A percentile compares a stretch with the other conserved stretches of the same genome.
Conservation (phyloP, 92 coral and sea anemone species). For the Actinostola sp. region DNA sequence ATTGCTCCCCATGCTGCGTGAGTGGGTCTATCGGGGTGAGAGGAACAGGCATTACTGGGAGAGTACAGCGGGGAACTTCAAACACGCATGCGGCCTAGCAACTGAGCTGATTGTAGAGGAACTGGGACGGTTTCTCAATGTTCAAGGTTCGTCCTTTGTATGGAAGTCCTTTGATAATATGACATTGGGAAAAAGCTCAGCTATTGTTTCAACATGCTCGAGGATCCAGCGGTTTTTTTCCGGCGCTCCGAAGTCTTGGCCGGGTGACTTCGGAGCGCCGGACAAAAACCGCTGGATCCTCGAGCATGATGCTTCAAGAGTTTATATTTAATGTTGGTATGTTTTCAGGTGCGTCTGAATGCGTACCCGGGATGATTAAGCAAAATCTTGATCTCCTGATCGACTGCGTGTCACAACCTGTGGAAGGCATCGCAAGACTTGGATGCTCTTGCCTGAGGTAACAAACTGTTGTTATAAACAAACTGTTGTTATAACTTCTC, state of each 20-base stretch:
- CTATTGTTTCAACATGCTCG: no score
- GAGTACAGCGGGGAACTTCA: conserved; percentile 96
- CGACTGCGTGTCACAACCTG: conserved; percentile 92
- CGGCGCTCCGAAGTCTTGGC: no score
- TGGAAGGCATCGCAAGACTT: conserved; percentile 95
- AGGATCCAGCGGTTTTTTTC: no score
- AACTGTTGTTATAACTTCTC: background rate
- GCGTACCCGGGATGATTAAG: conserved; percentile 93
- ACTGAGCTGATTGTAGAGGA: conserved; percentile 95
- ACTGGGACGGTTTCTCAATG: conserved; percentile 87
- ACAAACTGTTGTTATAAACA: background rate
- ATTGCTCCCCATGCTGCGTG: conserved; percentile 91
- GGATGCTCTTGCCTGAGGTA: conserved; percentile 98
- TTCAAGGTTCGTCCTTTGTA: conserved; percentile 90
- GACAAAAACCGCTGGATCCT: no score
- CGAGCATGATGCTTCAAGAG: no score
- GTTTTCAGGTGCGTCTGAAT: conserved; percentile 87
- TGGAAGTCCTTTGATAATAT: no score
- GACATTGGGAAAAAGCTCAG: no score
- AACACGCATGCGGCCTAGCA: conserved; percentile 99
- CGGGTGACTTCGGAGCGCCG: no score
- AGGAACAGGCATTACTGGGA: conserved; percentile 93
- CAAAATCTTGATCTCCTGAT: conserved; percentile 89
- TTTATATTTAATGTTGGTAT: background rate
- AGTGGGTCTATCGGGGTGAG: conserved; percentile 96